Evolutionary conservation across 2,797 vertebrate species (phyloP), one percentile per base, ranked within the genome.

Genomic region (Gadopsis bispinosus): DNA sequence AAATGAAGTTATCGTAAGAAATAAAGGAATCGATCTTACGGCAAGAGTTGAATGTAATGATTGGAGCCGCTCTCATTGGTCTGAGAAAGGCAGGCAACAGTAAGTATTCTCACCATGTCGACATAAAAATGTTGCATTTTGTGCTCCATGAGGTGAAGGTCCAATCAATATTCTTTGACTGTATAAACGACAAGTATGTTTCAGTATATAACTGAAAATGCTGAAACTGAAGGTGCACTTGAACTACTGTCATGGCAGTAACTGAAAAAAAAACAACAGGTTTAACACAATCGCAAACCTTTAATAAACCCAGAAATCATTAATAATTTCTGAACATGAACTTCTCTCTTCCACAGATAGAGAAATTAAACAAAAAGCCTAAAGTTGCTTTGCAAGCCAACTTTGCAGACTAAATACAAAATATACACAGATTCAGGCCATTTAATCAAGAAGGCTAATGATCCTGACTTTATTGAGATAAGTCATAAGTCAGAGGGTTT

Each of bases 1-100:
- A n/a, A 66, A 85, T 75, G 61, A 87, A 31, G 67, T 83, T 81
- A 80, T 82, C 53, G 22, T 58, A 81, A 83, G 78, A 85, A 87
- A 84, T 88, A 58, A 76, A 83, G 63, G 31, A 68, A 61, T 7
- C 31, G 14, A 65, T 64, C 45, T 55, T 33, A 51, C 6, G 4
- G 58, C 7, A 51, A 59, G 14, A 68, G 31, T 16, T 51, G 3
- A 66, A 60, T 22, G n/a, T 43, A 58, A 76, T 69, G n/a, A 75
- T 77, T 41, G 26, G 16, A 63, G 50, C 19, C 4, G 20, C n/a
- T 55, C 33, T 33, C 2, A 65, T 20, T 69, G 61, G 31, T 56
- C 33, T 80, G 37, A 80, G 53, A 61, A 41, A 48, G 45, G 51
- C 56, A 47, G 45, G 17, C 4, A 56, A 35, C 59, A 50, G 10